phyloP scores from a whole-genome alignment of 2,888 invertebrate genomes.

The Rhimphoctona megacephalus region DNA sequence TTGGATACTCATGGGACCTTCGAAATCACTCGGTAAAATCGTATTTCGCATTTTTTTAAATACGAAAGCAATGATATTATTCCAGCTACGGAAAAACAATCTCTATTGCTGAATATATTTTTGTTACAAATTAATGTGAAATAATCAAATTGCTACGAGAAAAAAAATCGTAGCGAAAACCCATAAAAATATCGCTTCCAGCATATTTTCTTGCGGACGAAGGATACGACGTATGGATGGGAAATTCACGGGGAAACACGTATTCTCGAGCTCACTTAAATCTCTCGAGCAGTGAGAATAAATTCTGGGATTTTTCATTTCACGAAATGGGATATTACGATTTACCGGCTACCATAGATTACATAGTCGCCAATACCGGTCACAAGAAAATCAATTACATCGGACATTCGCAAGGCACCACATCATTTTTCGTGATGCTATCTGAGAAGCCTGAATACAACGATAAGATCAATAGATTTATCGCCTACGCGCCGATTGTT shows the following conservation, averaged over 20 bases:
- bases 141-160: not conserved
- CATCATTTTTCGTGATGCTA: conserved; percentile 83
- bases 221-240: conserved; percentile 86
- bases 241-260: conserved; percentile 88
- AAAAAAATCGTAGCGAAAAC: not conserved
- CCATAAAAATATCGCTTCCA: conserved; percentile 50
- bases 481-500: conserved; percentile 84
- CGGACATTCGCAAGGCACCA: conserved; percentile 88
- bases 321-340: conserved; percentile 88
- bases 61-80: not conserved
- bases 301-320: conserved; percentile 85
- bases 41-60: not conserved
- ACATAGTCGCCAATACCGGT: conserved; percentile 85
- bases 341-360: conserved; percentile 87
- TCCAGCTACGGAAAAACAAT: not conserved
- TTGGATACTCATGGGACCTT: conserved; percentile 78
- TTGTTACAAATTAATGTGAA: not conserved
- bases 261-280: conserved; percentile 87
- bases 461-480: conserved; percentile 79
- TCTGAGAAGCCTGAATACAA: conserved; percentile 85
- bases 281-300: conserved; percentile 77
- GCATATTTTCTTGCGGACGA: conserved; percentile 80
- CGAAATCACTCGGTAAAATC: conserved; percentile 76
- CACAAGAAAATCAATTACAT: conserved; percentile 86
- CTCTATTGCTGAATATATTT: not conserved